phyloP scores from a whole-genome alignment of 2,797 vertebrate species.

The Cuculus canorus region DNA sequence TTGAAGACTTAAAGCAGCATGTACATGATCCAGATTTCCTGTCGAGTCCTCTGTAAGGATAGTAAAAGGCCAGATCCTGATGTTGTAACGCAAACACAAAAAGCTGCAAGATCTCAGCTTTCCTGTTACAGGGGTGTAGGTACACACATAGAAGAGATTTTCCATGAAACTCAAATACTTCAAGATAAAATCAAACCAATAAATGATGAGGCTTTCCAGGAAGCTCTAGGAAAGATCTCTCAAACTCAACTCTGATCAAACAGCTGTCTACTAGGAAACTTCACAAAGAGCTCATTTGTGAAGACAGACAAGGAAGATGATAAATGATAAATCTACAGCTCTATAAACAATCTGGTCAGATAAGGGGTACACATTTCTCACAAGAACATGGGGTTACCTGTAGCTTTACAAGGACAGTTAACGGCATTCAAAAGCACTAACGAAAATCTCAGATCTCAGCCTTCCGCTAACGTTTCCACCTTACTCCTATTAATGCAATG shows the following conservation, averaged over 20 bases:
- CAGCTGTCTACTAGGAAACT: neutral
- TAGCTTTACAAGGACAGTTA: neutral
- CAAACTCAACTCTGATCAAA: neutral
- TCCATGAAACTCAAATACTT: neutral
- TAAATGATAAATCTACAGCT: neutral
- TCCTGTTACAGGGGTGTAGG: neutral
- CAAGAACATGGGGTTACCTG: neutral
- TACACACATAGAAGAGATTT: neutral
- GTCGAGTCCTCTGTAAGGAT: neutral
- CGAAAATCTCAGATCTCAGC: neutral
- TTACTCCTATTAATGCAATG: neutral
- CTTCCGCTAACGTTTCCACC: neutral
- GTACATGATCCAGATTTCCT: neutral
- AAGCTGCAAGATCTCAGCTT: neutral
- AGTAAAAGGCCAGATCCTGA: neutral
- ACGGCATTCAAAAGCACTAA: neutral
- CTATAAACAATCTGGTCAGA: neutral
- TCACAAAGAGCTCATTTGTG: neutral
- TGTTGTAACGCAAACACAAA: neutral
- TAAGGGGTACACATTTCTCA: neutral
- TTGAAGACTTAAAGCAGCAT: neutral
- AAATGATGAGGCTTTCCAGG: neutral
- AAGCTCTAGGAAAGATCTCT: neutral
- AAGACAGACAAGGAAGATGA: neutral
- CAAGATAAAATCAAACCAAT: slow-evolving; percentile 1